Conservation (phyloP, 2,888 invertebrate genomes). For the Spodoptera littoralis region DNA sequence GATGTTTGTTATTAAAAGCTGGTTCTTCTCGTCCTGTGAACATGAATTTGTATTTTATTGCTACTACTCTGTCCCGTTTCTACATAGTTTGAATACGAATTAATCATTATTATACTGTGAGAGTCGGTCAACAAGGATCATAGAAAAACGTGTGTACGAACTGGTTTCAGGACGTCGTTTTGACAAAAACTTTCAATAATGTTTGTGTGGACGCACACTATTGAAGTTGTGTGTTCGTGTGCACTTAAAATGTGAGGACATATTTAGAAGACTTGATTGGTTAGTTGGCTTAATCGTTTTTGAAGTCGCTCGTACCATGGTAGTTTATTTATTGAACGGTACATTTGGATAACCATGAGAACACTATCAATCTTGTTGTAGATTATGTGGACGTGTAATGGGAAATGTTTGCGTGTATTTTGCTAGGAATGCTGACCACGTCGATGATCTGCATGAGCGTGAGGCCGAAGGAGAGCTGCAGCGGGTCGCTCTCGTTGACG, state of each 20-base stretch:
- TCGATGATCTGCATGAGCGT: constrained; percentile 99
- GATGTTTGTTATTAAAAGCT: constrained; percentile 98
- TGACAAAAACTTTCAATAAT: constrained; percentile 51
- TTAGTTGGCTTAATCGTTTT: constrained; percentile 42
- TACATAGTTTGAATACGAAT: constrained; percentile 39
- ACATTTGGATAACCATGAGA: constrained; percentile 53
- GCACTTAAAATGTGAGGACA: constrained; percentile 42
- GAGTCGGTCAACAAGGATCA: constrained; percentile 47
- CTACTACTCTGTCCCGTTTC: constrained; percentile 37
- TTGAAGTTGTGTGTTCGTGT: constrained; percentile 31
- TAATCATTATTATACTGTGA: constrained; percentile 47
- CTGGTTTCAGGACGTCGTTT: constrained; percentile 48
- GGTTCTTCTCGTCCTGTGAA: constrained; percentile 98
- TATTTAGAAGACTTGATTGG: constrained; percentile 53
- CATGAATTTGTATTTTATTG: constrained; percentile 54
- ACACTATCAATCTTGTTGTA: constrained; percentile 37
- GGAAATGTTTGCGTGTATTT: background rate
- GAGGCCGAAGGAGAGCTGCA: constrained; percentile 98
- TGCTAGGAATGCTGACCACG: constrained; percentile 92
- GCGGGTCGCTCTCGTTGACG: constrained; percentile 98
- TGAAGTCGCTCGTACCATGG: constrained; percentile 23
- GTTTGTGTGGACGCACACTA: constrained; percentile 25
- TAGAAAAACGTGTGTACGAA: constrained; percentile 45
- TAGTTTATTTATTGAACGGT: constrained; percentile 53
- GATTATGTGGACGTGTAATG: background rate